A percentile compares a stretch with the other conserved stretches of the same genome.
Evolutionary conservation across 2,888 invertebrate genomes (phyloP).

Genomic region (Mythimna albipuncta): DNA sequence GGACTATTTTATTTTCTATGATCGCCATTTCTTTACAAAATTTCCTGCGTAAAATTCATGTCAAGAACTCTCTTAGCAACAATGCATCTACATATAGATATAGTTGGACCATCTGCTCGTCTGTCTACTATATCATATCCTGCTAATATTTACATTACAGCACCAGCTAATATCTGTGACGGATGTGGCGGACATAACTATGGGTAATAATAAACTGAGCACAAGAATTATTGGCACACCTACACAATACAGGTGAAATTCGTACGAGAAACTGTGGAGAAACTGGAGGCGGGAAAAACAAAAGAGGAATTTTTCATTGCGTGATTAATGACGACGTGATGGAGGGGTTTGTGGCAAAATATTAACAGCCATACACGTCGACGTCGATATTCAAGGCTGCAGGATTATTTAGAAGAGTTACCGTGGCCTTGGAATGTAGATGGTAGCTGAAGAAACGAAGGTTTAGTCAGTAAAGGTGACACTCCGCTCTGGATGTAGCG

Average conservation of each 20-base stretch:
- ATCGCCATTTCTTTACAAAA: neutral
- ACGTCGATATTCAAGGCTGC: neutral
- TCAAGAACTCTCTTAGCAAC: conserved; percentile 31
- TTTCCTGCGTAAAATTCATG: neutral
- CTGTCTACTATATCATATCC: conserved; percentile 30
- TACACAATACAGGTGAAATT: conserved; percentile 52
- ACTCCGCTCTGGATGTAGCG: no score
- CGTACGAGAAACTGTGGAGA: conserved; percentile 1
- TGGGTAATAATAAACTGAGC: conserved; percentile 46
- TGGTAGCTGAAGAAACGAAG: no score
- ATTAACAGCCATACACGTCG: neutral
- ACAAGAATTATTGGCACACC: conserved; percentile 42
- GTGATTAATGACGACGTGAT: neutral
- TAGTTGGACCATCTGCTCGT: conserved; percentile 38
- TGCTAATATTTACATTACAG: conserved; percentile 48
- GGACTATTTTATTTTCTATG: no score
- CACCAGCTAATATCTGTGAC: conserved; percentile 43
- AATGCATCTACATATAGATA: conserved; percentile 11
- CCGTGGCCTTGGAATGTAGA: no score
- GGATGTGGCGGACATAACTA: conserved; percentile 54
- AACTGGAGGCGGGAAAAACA: neutral
- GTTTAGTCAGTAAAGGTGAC: no score
- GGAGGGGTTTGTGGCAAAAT: neutral
- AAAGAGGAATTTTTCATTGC: conserved; percentile 27
- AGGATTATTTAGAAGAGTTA: no score